Percentiles rank a stretch among this genome's conserved stretches.
phyloP scores from a whole-genome alignment of 2,888 invertebrate species.

The Lottia gigantea region DNA sequence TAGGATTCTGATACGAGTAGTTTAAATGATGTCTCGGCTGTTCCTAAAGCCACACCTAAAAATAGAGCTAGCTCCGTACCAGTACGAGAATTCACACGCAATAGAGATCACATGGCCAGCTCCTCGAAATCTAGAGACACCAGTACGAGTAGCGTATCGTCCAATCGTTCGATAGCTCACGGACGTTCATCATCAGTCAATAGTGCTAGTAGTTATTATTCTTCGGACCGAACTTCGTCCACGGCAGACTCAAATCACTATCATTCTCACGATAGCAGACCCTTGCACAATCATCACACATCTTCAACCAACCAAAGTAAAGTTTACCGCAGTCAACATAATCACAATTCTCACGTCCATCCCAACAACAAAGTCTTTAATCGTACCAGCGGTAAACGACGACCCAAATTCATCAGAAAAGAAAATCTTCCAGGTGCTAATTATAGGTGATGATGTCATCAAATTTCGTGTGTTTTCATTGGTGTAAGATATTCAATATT shows the following conservation, averaged over 20 bases:
- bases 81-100: constrained; percentile 27
- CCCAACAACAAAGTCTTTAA: constrained; percentile 21
- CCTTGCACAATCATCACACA: constrained; percentile 4
- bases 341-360: constrained; percentile 14
- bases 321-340: constrained; percentile 3
- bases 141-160: constrained; percentile 57
- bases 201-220: constrained; percentile 14
- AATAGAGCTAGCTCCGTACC: constrained; percentile 26
- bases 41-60: constrained; percentile 25
- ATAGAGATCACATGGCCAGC: constrained; percentile 16
- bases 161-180: constrained; percentile 41
- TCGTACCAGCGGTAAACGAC: constrained; percentile 26
- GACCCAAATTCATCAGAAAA: constrained; percentile 25
- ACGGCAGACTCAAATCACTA: neutral
- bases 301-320: neutral
- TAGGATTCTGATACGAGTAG: constrained; percentile 43
- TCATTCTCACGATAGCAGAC: constrained; percentile 5
- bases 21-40: constrained; percentile 22
- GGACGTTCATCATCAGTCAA: constrained; percentile 15
- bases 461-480: constrained; percentile 1
- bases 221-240: neutral
- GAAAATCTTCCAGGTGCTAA: constrained; percentile 19
- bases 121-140: constrained; percentile 47
- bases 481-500: neutral
- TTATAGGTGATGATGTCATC: constrained; percentile 16